Evolutionary conservation across 2,888 invertebrate species (phyloP).

Genomic region (Cybosia mesomella): DNA sequence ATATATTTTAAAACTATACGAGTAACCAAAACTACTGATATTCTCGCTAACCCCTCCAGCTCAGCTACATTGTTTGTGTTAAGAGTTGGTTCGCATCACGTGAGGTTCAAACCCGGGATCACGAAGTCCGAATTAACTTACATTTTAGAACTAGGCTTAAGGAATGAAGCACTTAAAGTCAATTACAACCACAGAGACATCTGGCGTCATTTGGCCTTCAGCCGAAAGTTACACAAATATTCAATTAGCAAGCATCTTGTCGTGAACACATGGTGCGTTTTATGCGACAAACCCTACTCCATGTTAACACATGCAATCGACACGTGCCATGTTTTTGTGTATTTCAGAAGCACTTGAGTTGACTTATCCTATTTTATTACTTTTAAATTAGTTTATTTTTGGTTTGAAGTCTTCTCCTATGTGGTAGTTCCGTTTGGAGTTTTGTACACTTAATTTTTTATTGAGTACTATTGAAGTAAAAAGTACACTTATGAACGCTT

Average conservation of each 20-base stretch:
- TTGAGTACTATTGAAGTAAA: no score
- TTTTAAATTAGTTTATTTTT: slow-evolving; percentile 37
- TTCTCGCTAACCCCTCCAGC: no score
- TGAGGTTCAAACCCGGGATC: no score
- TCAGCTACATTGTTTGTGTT: no score
- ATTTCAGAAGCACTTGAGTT: slow-evolving; percentile 46
- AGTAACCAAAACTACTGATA: no score
- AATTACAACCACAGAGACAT: slow-evolving; percentile 30
- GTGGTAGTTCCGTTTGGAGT: slow-evolving; percentile 10
- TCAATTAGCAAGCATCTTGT: slow-evolving; percentile 64
- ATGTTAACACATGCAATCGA: slow-evolving; percentile 56
- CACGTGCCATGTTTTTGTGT: slow-evolving; percentile 52
- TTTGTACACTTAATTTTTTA: not conserved
- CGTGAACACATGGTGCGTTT: slow-evolving; percentile 47
- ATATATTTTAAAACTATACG: no score
- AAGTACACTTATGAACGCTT: no score
- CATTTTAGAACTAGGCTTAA: not conserved
- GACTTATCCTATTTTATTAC: slow-evolving; percentile 39
- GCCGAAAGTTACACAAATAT: slow-evolving; percentile 58
- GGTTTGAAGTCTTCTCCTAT: slow-evolving; percentile 2
- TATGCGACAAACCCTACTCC: slow-evolving; percentile 38
- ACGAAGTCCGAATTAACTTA: no score
- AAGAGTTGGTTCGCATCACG: no score
- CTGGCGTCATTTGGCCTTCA: slow-evolving; percentile 27
- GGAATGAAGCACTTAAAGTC: slow-evolving; percentile 31